Evolutionary conservation across 1,140 invertebrate genomes (phyloP).

Genomic region (Diorhabda sublineata): DNA sequence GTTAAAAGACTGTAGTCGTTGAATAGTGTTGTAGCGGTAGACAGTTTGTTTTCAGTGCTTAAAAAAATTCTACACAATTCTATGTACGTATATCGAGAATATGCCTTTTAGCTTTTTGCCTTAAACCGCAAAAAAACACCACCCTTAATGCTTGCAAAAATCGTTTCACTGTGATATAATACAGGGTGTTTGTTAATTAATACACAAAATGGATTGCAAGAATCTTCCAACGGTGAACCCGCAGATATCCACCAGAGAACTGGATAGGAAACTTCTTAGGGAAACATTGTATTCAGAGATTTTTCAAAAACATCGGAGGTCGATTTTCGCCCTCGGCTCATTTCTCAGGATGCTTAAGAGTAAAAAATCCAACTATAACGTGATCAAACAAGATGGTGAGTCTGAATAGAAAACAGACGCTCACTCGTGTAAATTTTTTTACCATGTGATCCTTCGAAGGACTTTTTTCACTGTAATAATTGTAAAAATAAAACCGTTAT

Average conservation of each 20-base stretch:
- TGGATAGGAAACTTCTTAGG: slow-evolving; percentile 65
- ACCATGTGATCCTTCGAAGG: neutral
- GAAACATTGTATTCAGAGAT: slow-evolving; percentile 77
- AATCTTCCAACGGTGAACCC: slow-evolving; percentile 20
- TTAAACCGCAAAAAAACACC: slow-evolving; percentile 16
- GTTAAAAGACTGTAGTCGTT: neutral
- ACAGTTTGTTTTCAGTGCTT: slow-evolving; percentile 9
- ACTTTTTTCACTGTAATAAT: slow-evolving; percentile 1
- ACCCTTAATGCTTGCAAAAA: slow-evolving; percentile 20
- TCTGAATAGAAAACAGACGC: slow-evolving; percentile 29
- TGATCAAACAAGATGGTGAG: slow-evolving; percentile 60
- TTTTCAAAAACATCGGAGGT: slow-evolving; percentile 71
- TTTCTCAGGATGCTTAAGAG: slow-evolving; percentile 75
- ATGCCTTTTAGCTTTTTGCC: slow-evolving; percentile 17
- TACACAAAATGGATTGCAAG: slow-evolving; percentile 33
- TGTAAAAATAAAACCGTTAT: neutral
- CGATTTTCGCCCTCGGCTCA: slow-evolving; percentile 73
- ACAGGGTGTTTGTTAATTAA: slow-evolving; percentile 18
- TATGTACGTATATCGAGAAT: slow-evolving; percentile 17
- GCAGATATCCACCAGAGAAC: slow-evolving; percentile 34
- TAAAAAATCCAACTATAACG: slow-evolving; percentile 76
- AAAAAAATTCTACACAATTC: slow-evolving; percentile 3
- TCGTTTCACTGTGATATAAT: slow-evolving; percentile 22
- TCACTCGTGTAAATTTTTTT: neutral
- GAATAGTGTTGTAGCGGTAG: slow-evolving; percentile 12